Evolutionary conservation across 2,888 invertebrate species (phyloP), one percentile per base, ranked within the genome.

Genomic region (Agrochola litura): DNA sequence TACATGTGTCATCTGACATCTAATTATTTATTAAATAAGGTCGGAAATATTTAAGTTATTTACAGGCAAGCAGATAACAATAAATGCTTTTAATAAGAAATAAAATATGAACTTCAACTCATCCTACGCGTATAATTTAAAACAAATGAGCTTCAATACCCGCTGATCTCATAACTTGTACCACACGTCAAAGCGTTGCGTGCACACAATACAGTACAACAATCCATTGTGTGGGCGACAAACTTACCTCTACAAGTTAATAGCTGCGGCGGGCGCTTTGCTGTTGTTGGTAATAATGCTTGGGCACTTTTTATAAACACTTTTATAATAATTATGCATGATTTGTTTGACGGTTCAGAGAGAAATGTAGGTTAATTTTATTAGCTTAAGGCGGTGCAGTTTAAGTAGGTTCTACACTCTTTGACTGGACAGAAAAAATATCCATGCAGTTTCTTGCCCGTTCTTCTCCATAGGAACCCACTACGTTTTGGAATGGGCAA

Each of bases 201-300:
- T 81, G 85, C 69, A 43, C 41, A 70, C 85, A 79, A 71, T 60
- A 67, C 58, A 61, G 67, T 46, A 54, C 80, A 70, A 79, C 46
- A 60, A 58, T 49, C 58, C 30, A 67, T 82, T 82, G 80, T 84
- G 69, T 14, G 22, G 22, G 58, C 41, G 41, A 66, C 84, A 74
- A 84, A 84, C 61, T 84, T 70, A 22, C 37, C 41, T 54, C 41
- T 56, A 3, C 74, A 82, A 84, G 74, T 70, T 82, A 84, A 74
- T 74, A 63, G 56, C 81, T 41, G 56, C 12, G n/a, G 80, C 84
- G 80, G 66, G 30, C 8, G 43, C 56, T 69, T 60, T 25, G 16
- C 56, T 75, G 22, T 70, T 70, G 70, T 70, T 43, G 37, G n/a
- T 37, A 46, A 64, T 60, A 80, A 70, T 74, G 54, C 52, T 43